Percentiles rank a stretch among this genome's conserved stretches.
phyloP scores from a whole-genome alignment of 2,797 vertebrate species.

The Thamnophis elegans region DNA sequence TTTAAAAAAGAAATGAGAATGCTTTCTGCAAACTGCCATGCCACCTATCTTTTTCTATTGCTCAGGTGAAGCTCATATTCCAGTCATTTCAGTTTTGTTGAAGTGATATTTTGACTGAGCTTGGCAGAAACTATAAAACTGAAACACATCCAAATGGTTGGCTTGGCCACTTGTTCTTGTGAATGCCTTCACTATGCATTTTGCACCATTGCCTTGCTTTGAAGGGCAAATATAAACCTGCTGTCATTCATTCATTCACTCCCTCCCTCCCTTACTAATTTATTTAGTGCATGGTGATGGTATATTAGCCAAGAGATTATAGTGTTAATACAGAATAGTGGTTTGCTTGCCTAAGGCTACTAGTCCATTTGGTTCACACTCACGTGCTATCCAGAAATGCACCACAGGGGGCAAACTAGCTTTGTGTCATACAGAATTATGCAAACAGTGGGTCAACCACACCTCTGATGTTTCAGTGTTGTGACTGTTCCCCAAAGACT shows the following conservation, averaged over 20 bases:
- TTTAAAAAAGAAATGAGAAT: conserved; percentile 6
- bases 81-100: neutral
- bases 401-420: neutral
- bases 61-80: neutral
- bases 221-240: neutral
- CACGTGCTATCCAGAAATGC: neutral
- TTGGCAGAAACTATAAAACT: neutral
- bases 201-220: neutral
- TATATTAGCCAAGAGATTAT: neutral
- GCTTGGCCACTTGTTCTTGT: neutral
- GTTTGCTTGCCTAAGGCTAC: neutral
- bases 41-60: neutral
- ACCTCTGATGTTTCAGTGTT: neutral
- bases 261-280: no score
- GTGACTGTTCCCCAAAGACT: neutral
- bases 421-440: neutral
- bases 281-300: neutral
- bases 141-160: neutral
- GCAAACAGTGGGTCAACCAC: neutral
- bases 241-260: neutral
- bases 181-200: neutral
- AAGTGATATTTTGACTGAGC: rapidly evolving
- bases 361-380: neutral
- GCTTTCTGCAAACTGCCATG: neutral
- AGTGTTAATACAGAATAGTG: neutral